Percentiles rank a stretch among this genome's conserved stretches.
Conservation (phyloP, 2,888 invertebrate genomes). For the Hofmannophila pseudospretella region DNA sequence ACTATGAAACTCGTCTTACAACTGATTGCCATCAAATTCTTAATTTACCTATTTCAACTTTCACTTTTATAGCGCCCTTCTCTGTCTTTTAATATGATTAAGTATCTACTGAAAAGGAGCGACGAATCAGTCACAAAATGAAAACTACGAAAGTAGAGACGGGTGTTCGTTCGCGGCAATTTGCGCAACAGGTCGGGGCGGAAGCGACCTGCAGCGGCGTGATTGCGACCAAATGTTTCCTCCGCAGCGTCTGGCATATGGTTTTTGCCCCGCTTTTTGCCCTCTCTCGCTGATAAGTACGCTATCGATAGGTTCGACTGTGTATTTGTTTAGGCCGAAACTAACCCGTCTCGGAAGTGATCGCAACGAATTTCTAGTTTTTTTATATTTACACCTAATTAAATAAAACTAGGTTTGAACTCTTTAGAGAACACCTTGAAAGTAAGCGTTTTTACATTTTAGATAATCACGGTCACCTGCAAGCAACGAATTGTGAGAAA, state of each 20-base stretch:
- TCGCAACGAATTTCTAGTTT: slow-evolving; percentile 27
- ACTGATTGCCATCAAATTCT: background rate
- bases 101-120: no score
- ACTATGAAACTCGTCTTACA: slow-evolving; percentile 26
- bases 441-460: no score
- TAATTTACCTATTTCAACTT: background rate
- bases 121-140: background rate
- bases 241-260: slow-evolving; percentile 56
- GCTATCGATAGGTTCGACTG: slow-evolving; percentile 70
- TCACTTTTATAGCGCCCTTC: no score
- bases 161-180: slow-evolving; percentile 30
- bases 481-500: no score
- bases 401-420: slow-evolving; percentile 10
- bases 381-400: slow-evolving; percentile 4
- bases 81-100: no score
- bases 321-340: slow-evolving; percentile 68
- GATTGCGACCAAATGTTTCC: slow-evolving; percentile 78
- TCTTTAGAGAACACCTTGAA: no score
- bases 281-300: slow-evolving; percentile 63
- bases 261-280: slow-evolving; percentile 70
- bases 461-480: no score
- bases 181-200: slow-evolving; percentile 78
- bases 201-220: slow-evolving; percentile 73
- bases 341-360: slow-evolving; percentile 64
- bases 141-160: background rate